Conservation (phyloP, 2,888 invertebrate genomes). For the Myopa testacea region DNA sequence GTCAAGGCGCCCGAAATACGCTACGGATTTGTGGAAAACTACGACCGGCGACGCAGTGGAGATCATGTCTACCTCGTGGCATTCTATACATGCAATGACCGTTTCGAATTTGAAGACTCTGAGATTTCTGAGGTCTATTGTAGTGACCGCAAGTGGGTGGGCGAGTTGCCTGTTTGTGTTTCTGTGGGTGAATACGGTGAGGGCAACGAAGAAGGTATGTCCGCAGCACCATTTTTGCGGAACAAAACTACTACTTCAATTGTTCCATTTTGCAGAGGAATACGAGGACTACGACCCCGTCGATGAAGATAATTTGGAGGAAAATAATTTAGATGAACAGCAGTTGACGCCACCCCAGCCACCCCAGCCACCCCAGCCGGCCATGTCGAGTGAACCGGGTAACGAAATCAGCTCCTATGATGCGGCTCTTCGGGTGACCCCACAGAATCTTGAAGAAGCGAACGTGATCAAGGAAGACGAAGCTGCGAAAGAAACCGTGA, state of each 20-base stretch:
- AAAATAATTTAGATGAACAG: constrained; percentile 26
- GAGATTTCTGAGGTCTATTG: constrained; percentile 71
- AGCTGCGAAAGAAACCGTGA: background rate
- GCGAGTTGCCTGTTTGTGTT: constrained; percentile 71
- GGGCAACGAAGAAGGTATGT: constrained; percentile 48
- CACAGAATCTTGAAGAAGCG: constrained; percentile 26
- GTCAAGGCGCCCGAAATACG: constrained; percentile 65
- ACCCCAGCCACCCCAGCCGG: constrained; percentile 49
- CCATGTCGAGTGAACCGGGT: constrained; percentile 39
- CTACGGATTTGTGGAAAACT: constrained; percentile 63
- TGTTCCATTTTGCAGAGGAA: constrained; percentile 33
- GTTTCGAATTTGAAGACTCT: constrained; percentile 69
- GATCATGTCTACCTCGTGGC: constrained; percentile 72
- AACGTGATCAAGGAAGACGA: background rate
- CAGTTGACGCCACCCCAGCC: constrained; percentile 47
- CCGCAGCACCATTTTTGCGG: background rate
- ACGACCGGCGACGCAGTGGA: constrained; percentile 63
- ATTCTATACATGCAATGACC: constrained; percentile 71
- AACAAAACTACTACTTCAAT: background rate
- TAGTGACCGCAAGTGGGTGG: constrained; percentile 72
- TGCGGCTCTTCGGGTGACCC: background rate
- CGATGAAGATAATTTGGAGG: constrained; percentile 44
- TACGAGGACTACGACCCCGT: constrained; percentile 46
- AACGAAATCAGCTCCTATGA: constrained; percentile 43
- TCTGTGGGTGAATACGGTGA: constrained; percentile 53